Conservation (phyloP, 1,140 invertebrate genomes). For the Papilio polytes region DNA sequence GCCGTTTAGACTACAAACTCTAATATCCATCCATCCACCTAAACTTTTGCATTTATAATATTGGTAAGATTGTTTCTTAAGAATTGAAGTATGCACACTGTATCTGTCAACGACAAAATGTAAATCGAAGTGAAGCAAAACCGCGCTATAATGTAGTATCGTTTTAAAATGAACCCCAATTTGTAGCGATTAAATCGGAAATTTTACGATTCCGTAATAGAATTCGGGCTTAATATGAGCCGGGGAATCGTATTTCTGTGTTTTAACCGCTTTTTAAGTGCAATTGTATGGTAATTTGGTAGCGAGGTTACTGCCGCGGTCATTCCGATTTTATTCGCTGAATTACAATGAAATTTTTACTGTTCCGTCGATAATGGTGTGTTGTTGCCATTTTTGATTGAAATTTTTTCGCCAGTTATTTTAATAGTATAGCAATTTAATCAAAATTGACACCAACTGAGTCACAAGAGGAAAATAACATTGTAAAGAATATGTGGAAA, state of each 20-base stretch:
- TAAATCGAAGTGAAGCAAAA: conserved; percentile 39
- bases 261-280: conserved; percentile 44
- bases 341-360: conserved; percentile 49
- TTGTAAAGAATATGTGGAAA: neutral
- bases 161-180: conserved; percentile 30
- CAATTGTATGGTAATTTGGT: conserved; percentile 49
- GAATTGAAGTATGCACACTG: neutral
- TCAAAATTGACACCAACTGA: neutral
- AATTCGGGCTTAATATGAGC: conserved; percentile 39
- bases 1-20: too few species aligned
- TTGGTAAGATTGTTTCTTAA: too few species aligned
- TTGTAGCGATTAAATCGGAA: conserved; percentile 48
- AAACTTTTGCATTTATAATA: too few species aligned
- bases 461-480: neutral
- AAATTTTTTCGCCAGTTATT: conserved; percentile 37
- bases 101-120: conserved; percentile 27
- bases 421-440: neutral
- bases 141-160: neutral
- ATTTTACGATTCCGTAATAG: conserved; percentile 44
- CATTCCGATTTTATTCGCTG: conserved; percentile 42
- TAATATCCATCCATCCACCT: too few species aligned
- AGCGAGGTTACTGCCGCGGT: conserved; percentile 40
- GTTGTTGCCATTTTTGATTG: conserved; percentile 38
- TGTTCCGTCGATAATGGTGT: conserved; percentile 32
- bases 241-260: conserved; percentile 41